phyloP scores from a whole-genome alignment of 2,888 invertebrate genomes.

The Neocrepidodera transversa region DNA sequence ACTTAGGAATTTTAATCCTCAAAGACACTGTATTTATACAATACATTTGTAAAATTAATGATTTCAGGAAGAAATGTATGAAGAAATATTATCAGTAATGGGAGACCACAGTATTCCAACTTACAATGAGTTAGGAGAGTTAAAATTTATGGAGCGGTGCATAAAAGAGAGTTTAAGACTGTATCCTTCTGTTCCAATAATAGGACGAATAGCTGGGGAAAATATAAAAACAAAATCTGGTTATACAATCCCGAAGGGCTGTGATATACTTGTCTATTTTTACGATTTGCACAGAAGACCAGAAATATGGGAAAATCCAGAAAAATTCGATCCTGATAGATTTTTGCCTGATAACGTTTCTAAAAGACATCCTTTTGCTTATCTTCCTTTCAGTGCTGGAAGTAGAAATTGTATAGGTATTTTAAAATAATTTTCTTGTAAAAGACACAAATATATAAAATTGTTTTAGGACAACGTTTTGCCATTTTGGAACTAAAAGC shows the following conservation, averaged over 20 bases:
- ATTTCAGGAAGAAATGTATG: conserved; percentile 38
- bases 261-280: conserved; percentile 35
- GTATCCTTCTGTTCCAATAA: conserved; percentile 45
- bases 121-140: conserved; percentile 65
- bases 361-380: conserved; percentile 58
- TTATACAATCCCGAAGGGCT: conserved; percentile 56
- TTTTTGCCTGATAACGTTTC: conserved; percentile 55
- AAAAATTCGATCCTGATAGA: conserved; percentile 49
- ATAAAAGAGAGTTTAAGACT: conserved; percentile 43
- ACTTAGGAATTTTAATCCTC: no score
- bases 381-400: conserved; percentile 60
- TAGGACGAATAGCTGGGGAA: conserved; percentile 52
- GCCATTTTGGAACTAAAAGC: conserved; percentile 70
- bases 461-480: conserved; percentile 66
- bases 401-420: conserved; percentile 57
- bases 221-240: conserved; percentile 41
- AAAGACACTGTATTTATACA: no score
- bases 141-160: conserved; percentile 67
- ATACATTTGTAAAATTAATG: no score
- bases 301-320: conserved; percentile 60
- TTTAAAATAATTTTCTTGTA: background rate
- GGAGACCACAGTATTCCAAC: conserved; percentile 54
- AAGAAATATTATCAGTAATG: conserved; percentile 39
- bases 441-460: no score
- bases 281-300: conserved; percentile 61